Base-by-base conservation (phyloP, 1,140 invertebrate genomes). In the Pogonognathellus flavescens region DNA sequence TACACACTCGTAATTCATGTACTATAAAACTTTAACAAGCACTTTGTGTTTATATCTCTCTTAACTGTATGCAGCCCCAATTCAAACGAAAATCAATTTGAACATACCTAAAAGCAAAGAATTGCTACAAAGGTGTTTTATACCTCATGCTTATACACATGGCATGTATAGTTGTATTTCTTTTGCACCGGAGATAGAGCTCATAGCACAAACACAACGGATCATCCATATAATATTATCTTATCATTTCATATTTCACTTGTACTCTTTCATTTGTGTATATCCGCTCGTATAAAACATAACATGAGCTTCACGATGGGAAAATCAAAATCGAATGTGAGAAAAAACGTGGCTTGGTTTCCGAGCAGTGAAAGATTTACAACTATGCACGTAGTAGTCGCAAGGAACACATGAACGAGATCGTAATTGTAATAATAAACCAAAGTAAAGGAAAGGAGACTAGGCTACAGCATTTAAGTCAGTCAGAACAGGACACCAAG, bases 301-400 rank as follows among this genome's bases (percentile, higher is more conserved):
- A 62, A 20, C n/a, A 20, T 3, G 9, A 3, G 59, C 16, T 25
- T 76, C 25, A 41, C 49, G 41, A 76, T 76, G 70, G 70, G 70
- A 76, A 76, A 76, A 76, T 76, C 31, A 76, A 76, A 76, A 76
- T 76, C 70, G 70, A 76, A 76, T 76, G 70, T 76, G 70, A 76
- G 70, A 76, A 76, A 76, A 76, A 76, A 76, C 70, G 41, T 76
- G 70, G 70, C 70, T 76, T 76, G 22, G 70, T 76, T 76, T 76
- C 70, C 18, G 70, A 76, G n/a, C 41, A 76, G 70, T 50, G 70
- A 76, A 76, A 76, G 70, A 76, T 76, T 76, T 76, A 76, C 16
- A 50, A 50, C 70, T n/a, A n/a, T 41, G 31, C 2, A 41, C 31
- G 31, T 41, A 41, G 31, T 41, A 41, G 31, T 41, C 6, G 31